Evolutionary conservation across 2,113 vertebrate genomes (phyloP), one percentile per base, ranked within the genome.

Genomic region (Morphnarchus princeps): DNA sequence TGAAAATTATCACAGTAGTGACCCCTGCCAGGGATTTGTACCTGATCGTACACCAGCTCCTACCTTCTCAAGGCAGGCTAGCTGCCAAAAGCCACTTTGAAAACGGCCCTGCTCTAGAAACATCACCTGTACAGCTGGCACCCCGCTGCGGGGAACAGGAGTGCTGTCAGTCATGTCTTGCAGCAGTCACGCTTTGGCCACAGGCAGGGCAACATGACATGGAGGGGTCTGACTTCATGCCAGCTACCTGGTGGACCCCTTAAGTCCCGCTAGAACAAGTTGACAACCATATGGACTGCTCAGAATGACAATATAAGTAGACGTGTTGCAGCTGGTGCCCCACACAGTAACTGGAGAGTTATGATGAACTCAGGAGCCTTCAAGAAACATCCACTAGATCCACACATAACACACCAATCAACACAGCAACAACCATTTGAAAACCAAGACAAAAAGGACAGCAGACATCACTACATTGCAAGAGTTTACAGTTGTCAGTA

Each of bases 241-340:
- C 32, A 67, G 28, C 29, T 86, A 6, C 52, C 65, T 38, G 42
- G 12, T 59, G 49, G 54, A 11, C 22, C 10, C 34, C 40, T 29
- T 1, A 21, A 40, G 16, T 17, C 26, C 70, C 57, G 17, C 36
- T 71, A 54, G 49, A 77, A 29, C 38, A 55, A 69, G 38, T 0
- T 77, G 72, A 47, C 17, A 38, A 38, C 26, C 20, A n/a, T 0
- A 0, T 2, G 18, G 29, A 11, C 17, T 13, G 17, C 67, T 42
- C 38, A 13, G 42, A 50, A 21, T 40, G 67, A 13, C 58, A 58
- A 5, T 19, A 7, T 32, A 40, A 81, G 77, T 26, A 58, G 36
- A 34, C 6, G 13, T 59, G 34, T 16, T 49, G 65, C 52, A 42
- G 45, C 42, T 74, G n/a, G 32, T 32, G 22, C 38, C 28, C 25